phyloP scores from a whole-genome alignment of 2,113 vertebrate genomes.

The Platichthys stellatus region DNA sequence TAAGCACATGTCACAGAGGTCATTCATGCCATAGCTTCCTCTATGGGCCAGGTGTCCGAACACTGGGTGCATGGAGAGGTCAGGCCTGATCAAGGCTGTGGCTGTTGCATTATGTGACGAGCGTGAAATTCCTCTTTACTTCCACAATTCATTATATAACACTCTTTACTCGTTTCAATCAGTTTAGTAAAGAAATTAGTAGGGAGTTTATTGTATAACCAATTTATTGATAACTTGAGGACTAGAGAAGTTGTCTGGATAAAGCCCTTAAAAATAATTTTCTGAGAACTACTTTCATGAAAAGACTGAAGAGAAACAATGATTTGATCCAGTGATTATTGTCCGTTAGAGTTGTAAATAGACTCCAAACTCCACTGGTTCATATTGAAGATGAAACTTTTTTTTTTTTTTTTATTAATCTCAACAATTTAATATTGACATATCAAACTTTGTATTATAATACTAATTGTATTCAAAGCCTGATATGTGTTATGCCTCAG shows the following conservation, averaged over 20 bases:
- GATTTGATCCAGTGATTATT: background rate
- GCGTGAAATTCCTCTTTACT: conserved; percentile 1
- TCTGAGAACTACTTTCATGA: background rate
- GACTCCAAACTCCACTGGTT: background rate
- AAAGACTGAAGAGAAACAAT: background rate
- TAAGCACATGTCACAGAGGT: conserved; percentile 61
- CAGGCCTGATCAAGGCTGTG: conserved; percentile 33
- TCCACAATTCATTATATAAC: background rate
- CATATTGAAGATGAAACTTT: background rate
- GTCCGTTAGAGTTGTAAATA: background rate
- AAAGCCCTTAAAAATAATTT: background rate
- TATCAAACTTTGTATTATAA: too few species aligned
- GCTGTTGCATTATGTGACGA: background rate
- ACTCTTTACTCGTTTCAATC: background rate
- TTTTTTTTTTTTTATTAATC: background rate
- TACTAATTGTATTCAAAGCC: too few species aligned
- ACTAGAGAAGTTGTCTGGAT: too few species aligned
- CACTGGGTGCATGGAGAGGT: conserved; percentile 57
- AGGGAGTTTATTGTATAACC: too few species aligned
- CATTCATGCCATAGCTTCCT: conserved; percentile 36
- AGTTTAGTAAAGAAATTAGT: too few species aligned
- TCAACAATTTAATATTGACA: background rate
- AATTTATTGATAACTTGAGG: too few species aligned
- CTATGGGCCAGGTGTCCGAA: conserved; percentile 66
- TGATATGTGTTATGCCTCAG: too few species aligned